Evolutionary conservation across 1,140 invertebrate genomes (phyloP), one percentile per base, ranked within the genome.

Genomic region (Drosophila watanabei): DNA sequence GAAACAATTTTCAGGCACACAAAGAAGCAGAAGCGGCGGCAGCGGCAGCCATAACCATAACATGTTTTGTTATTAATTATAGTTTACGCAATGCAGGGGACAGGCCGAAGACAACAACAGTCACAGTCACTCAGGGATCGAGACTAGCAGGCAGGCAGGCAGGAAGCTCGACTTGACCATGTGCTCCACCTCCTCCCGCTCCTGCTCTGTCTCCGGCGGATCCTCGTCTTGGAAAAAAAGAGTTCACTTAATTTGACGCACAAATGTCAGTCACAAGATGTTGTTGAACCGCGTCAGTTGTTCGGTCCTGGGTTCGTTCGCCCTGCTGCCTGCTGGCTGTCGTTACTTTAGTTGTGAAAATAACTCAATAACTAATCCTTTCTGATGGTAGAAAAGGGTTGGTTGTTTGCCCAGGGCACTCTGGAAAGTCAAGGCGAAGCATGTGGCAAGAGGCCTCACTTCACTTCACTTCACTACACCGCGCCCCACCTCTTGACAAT

Each of bases 21-120:
- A 71, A 68, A 52, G 68, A 51, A 51, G 28, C 28, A 20, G 43
- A 64, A 69, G 64, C 59, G 43, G 65, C 60, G 43, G 62, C 64
- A 78, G 35, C 75, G 37, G 56, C 60, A 80, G 79, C 84, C 86
- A 90, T 90, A 90, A 90, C 86, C 86, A 90, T 90, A 90, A 90
- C 86, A 90, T 90, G 86, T 90, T 88, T 88, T 90, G 82, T 90
- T 90, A 90, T 90, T 90, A 90, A 90, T 90, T 90, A 90, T 90
- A 90, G 86, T 90, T 86, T 88, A 88, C 87, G 86, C 86, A 90
- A 77, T 80, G 79, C 82, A 90, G 75, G 85, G 85, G 85, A 88
- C 85, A 88, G 85, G 85, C 86, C 82, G 85, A 88, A 88, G 85
- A 88, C 85, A 88, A 88, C 80, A 82, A 82, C 75, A 79, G 70